Base-by-base conservation (phyloP, 2,888 invertebrate genomes). In the Gibbula magus region DNA sequence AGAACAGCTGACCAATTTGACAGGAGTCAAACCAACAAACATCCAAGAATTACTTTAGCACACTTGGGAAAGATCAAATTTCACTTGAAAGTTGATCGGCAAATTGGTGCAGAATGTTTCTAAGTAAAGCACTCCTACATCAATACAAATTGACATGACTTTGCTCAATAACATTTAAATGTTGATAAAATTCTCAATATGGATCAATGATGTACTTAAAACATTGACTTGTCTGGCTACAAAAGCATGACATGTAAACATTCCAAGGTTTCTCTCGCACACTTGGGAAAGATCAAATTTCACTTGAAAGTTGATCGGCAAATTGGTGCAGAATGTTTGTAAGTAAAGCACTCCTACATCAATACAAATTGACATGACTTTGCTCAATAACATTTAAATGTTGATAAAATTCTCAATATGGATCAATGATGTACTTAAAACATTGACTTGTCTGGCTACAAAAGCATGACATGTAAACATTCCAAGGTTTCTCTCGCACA, bases 1-100 rank as follows among this genome's bases (percentile, higher is more conserved):
- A 35, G 70, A 70, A 35, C 2, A 29, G 35, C 32, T 70, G 70
- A 70, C 39, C n/a, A 20, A 70, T 35, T 29, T 35, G 70, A 39
- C 32, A 70, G 1, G 35, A n/a, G 70, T 20, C 32, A 70, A 29
- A 32, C 25, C 29, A 18, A 35, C 70, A 70, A 39, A 35, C n/a
- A n/a, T 35, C 39, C 35, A 25, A 70, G 70, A 70, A 18, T 20
- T 70, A n/a, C 16, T 70, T 16, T 70, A 70, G 70, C 70, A 70
- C 70, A 35, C 35, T 70, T 35, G 39, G 70, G 70, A 70, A 70
- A 70, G 70, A 70, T 39, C 70, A 70, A 70, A 39, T 70, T 70
- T 35, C 70, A 70, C 56, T 56, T 32, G 70, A 39, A 70, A 70
- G 13, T 7, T 70, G 70, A 70, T 70, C 70, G 70, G 70, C 70